Evolutionary conservation across 2,797 vertebrate species (phyloP), one percentile per base, ranked within the genome.

Genomic region (Coendou prehensilis): DNA sequence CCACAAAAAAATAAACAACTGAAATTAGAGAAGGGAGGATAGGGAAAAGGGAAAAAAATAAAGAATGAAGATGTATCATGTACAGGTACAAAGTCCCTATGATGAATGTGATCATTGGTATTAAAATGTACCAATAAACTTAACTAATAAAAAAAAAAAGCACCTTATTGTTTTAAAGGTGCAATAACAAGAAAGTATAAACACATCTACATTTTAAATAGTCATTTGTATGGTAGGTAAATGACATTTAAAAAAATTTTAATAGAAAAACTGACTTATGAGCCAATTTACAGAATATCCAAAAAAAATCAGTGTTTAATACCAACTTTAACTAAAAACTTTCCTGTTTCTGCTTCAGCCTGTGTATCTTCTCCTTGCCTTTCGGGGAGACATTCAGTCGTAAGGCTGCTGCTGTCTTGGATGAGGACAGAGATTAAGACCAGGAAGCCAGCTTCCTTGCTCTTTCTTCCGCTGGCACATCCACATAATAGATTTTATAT

Each of bases 391-490:
- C 78, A 99, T 99, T 61, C 99, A 98, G 4, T 99, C 99, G 17
- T 99, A 99, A 11, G 99, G 99, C 84, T 99, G 99, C 89, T 33
- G 47, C 47, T 99, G 98, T 97, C 99, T 99, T 96, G 98, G 98
- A 61, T 99, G 99, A 0, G 97, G 98, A 90, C 99, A 99, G 57
- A 99, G 99, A 95, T 98, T 98, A 75, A 98, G 97, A 69, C 99
- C 99, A 99, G 11, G 99, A 97, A 18, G 99, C 98, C 76, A 99
- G 75, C 97, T 99, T 99, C 93, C 99, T 99, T 92, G 98, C 98
- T 96, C 98, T 99, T 90, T 99, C 99, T 96, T 99, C 99, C 93
- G 99, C 99, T 76, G 99, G 99, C 71, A 99, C 99, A 95, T 99
- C 99, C 78, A 99, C 98, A 82, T 99, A 99, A 98, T 99, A 99